Evolutionary conservation across 2,888 invertebrate genomes (phyloP), one percentile per base, ranked within the genome.

Genomic region (Amphipyra berbera): DNA sequence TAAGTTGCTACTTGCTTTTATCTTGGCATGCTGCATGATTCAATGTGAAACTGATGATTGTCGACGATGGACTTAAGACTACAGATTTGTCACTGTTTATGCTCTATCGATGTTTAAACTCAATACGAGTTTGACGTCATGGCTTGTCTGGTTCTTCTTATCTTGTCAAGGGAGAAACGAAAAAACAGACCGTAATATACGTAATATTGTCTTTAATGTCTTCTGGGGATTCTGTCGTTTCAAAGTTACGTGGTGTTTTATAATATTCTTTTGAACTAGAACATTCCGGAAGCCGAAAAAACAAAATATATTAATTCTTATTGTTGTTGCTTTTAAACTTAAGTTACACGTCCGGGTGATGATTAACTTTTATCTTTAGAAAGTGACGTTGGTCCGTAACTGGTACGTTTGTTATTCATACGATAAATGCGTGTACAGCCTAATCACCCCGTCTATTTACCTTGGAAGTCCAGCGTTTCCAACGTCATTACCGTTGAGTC

Each of bases 401-500:
- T 58, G 52, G 75, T 72, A 62, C 68, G 56, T 69, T 73, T 68
- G 61, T 84, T 79, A 79, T 81, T 80, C 73, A 76, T 72, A 68
- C 75, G 75, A 79, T 80, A 82, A 72, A 70, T 76, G 45, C 66
- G 74, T 79, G 75, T 66, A 66, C 76, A 60, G 61, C 72, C 80
- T 85, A 86, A 85, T 84, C 81, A 79, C 83, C 60, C 54, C 79
- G 81, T 81, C 79, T 88, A 80, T 88, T 89, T 89, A 87, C 86
- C 87, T 89, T 88, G 83, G 82, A 81, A 83, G 81, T 82, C 81
- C 82, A 88, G 85, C 79, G 82, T 81, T 74, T 80, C 76, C 73
- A 82, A 81, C 88, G 88, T 90, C 89, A 88, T 90, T 87, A 85
- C 63, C 57, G 83, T 83, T 92, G 91, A 92, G 83, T 93, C 93